Conservation (phyloP, 2,113 vertebrate species). For the Vulpes ferrilata region DNA sequence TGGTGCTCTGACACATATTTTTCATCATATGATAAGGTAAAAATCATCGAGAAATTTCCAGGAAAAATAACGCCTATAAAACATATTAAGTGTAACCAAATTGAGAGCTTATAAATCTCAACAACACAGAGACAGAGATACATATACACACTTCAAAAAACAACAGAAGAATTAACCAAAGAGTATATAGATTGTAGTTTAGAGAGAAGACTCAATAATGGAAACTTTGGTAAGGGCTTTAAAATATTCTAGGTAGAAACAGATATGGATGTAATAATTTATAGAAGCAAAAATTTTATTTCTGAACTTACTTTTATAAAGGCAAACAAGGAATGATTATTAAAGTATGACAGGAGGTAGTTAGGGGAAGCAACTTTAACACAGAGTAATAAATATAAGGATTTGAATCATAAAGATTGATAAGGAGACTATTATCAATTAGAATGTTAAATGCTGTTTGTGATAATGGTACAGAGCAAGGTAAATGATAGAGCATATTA, state of each 20-base stretch:
- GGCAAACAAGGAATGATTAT: background rate
- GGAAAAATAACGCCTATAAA: background rate
- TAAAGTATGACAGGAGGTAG: background rate
- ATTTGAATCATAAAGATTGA: background rate
- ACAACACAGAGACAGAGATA: background rate
- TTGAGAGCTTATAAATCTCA: background rate
- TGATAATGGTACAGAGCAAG: background rate
- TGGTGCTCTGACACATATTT: background rate
- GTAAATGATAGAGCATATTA: background rate
- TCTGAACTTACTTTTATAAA: background rate
- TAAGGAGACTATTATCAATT: background rate
- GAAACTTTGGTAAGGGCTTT: background rate
- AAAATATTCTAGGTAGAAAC: constrained; percentile 8
- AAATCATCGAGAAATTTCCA: background rate
- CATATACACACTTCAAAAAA: background rate
- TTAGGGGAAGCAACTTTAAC: background rate
- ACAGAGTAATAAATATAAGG: background rate
- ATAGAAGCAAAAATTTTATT: background rate
- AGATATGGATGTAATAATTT: background rate
- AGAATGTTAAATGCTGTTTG: background rate
- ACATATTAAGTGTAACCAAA: background rate
- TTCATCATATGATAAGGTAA: background rate
- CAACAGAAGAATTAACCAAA: background rate
- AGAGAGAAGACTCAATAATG: background rate
- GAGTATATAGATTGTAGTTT: background rate